Base-by-base conservation (phyloP, 2,113 vertebrate species). In the Salvator merianae region DNA sequence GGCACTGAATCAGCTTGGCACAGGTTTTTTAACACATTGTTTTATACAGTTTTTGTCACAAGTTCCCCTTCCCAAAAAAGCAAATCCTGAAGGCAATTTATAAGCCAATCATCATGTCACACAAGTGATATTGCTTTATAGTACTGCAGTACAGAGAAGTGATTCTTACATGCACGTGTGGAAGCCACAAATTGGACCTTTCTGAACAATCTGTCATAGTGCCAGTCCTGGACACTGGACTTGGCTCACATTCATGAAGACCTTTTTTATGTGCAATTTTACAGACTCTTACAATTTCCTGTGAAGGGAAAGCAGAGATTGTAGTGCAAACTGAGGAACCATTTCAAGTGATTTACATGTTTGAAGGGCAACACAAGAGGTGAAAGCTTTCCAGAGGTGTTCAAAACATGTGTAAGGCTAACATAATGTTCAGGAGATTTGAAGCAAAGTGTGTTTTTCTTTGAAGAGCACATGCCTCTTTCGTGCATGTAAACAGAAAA, bases 361-460 rank as follows among this genome's bases (percentile, higher is more conserved):
- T 68, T 24, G 55, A 77, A 7, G 81, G 63, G n/a, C 6, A 16
- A 32, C n/a, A n/a, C n/a, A n/a, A n/a, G n/a, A 20, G 14, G 18
- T 20, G 24, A 47, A 4, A 30, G 20, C 34, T 34, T 87, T 85
- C 62, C 40, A 85, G 79, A 20, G 40, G 34, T 69, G 53, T 77
- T 32, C 68, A 88, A 89, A 91, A 28, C 28, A 0, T 0, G 5
- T 36, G 69, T 3, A 55, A 77, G 63, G 26, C 32, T 65, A 88
- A 85, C 0, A 1, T 32, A 43, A 24, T 43, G 26, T 75, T 22
- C 24, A 38, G 16, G 26, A 43, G 69, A 26, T 81, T 53, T 36
- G 47, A 14, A 66, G 13, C 30, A 89, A 68, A 73, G 87, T 77
- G 90, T 7, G 70, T 36, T 74, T 90, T 22, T 10, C 63, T 43